Percentiles rank a stretch among this genome's conserved stretches.
phyloP scores from a whole-genome alignment of 2,888 invertebrate genomes.

The Litoditis marina region DNA sequence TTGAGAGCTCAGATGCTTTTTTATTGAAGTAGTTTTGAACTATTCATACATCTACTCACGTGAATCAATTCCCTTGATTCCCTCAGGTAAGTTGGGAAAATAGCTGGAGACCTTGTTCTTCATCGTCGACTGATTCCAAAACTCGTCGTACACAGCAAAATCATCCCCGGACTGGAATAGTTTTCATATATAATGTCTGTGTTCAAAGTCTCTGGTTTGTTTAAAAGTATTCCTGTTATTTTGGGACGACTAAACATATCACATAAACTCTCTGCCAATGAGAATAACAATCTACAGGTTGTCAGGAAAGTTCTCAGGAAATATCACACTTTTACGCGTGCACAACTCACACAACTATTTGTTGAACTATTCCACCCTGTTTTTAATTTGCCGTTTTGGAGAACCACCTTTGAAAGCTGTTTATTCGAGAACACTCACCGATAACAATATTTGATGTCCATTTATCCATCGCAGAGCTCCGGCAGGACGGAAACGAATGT shows the following conservation, averaged over 20 bases:
- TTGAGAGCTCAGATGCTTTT: not conserved
- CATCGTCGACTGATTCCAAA: constrained; percentile 56
- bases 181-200: not conserved
- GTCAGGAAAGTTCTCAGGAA: no score
- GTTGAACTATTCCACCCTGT: not conserved
- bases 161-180: constrained; percentile 46
- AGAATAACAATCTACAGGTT: no score
- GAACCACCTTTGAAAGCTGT: not conserved
- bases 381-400: not conserved
- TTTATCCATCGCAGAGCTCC: constrained; percentile 57
- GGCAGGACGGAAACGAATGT: constrained; percentile 43
- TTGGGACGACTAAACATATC: no score
- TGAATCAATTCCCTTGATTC: constrained; percentile 44
- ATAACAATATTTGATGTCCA: constrained; percentile 54
- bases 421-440: constrained; percentile 23
- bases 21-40: no score
- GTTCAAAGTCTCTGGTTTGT: no score
- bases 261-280: no score
- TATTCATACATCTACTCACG: constrained; percentile 20
- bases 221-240: no score
- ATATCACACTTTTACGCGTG: no score
- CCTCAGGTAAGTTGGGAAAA: constrained; percentile 52
- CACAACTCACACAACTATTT: not conserved
- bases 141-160: constrained; percentile 57
- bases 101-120: constrained; percentile 46